Conservation (phyloP, 2,888 invertebrate species). For the Zootermopsis nevadensis region DNA sequence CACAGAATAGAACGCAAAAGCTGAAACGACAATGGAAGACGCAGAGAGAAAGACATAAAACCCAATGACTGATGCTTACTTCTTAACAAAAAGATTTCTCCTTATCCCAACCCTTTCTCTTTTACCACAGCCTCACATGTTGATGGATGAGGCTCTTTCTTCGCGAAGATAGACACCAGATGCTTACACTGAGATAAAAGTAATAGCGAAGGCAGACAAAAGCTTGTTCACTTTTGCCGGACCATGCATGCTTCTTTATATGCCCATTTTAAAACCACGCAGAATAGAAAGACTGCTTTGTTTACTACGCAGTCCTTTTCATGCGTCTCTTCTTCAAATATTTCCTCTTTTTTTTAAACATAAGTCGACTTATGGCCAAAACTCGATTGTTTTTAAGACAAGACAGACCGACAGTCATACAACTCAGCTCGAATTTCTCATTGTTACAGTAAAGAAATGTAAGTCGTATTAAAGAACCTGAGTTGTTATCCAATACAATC, state of each 20-base stretch:
- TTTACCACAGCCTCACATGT: not conserved
- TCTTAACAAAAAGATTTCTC: not conserved
- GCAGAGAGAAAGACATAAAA: not conserved
- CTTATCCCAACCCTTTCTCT: not conserved
- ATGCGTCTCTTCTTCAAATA: not conserved
- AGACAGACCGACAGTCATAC: too few species aligned
- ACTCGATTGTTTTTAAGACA: too few species aligned
- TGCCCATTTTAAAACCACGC: not conserved
- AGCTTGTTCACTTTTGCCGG: not conserved
- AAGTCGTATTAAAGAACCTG: too few species aligned
- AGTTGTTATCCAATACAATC: too few species aligned
- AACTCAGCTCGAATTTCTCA: too few species aligned
- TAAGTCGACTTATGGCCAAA: too few species aligned
- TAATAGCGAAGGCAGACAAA: not conserved
- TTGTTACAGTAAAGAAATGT: too few species aligned
- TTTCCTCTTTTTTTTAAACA: not conserved
- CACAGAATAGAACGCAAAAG: too few species aligned
- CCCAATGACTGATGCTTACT: not conserved
- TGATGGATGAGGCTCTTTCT: not conserved
- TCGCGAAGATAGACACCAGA: not conserved
- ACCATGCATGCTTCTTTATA: not conserved
- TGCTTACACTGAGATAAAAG: not conserved
- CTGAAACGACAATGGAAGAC: not conserved
- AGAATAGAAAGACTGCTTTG: not conserved
- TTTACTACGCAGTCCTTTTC: not conserved